Conservation (phyloP, 2,888 invertebrate genomes). For the Athalia circularis region DNA sequence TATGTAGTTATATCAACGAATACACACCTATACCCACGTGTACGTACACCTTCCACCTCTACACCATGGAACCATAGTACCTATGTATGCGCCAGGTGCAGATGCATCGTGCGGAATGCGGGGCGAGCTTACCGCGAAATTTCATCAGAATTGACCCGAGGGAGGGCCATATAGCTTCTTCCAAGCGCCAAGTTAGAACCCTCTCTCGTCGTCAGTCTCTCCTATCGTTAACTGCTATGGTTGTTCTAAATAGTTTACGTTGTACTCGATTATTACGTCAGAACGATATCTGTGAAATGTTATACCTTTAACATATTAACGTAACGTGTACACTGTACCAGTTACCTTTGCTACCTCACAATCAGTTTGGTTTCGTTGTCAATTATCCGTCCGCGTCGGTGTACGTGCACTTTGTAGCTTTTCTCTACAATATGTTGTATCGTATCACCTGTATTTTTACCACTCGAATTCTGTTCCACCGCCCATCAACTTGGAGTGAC, state of each 20-base stretch:
- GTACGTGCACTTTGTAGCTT: too few species aligned
- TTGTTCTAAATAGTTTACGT: constrained; percentile 26
- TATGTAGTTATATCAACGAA: background rate
- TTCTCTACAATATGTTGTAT: background rate
- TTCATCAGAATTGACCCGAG: constrained; percentile 41
- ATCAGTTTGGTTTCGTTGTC: too few species aligned
- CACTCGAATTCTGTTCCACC: too few species aligned
- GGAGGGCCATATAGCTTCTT: background rate
- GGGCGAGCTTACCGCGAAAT: constrained; percentile 32
- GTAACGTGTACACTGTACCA: background rate
- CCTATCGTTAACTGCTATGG: constrained; percentile 12
- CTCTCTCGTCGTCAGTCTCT: background rate
- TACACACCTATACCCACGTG: background rate
- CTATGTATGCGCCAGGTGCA: background rate
- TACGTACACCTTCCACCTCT: background rate
- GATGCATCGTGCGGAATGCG: constrained; percentile 29
- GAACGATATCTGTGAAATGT: background rate
- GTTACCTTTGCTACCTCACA: too few species aligned
- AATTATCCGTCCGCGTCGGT: too few species aligned
- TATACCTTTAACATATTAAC: background rate
- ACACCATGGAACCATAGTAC: background rate
- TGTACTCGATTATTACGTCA: background rate
- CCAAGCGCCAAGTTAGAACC: constrained; percentile 14
- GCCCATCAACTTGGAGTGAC: constrained; percentile 22
- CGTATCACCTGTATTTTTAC: too few species aligned